phyloP scores from a whole-genome alignment of 37 sponge, comb jelly and placozoan species.

The Dysidea cf. avara region DNA sequence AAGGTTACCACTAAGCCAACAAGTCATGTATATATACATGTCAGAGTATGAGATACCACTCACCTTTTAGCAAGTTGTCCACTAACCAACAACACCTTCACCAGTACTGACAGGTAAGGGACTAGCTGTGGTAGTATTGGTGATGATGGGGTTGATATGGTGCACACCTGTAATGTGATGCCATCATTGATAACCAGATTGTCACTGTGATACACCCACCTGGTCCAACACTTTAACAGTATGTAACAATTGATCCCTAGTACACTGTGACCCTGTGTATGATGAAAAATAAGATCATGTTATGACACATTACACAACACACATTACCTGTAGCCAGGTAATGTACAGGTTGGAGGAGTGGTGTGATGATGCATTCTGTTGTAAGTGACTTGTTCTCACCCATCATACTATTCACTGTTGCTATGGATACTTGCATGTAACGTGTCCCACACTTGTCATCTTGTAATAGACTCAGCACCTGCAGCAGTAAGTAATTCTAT shows the following conservation, averaged over 20 bases:
- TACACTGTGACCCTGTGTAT: no score
- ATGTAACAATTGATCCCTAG: no score
- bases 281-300: no score
- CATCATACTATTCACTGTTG: slow-evolving; percentile 46
- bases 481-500: not conserved
- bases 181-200: not conserved
- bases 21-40: no score
- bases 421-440: slow-evolving; percentile 34
- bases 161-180: not conserved
- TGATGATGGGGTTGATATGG: slow-evolving; percentile 30
- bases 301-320: no score
- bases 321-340: slow-evolving; percentile 31
- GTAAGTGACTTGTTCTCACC: slow-evolving; percentile 15
- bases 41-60: no score
- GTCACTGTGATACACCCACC: not conserved
- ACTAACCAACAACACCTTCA: slow-evolving; percentile 33
- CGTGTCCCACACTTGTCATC: slow-evolving; percentile 9
- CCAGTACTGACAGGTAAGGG: slow-evolving; percentile 43
- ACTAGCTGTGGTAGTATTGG: slow-evolving; percentile 4
- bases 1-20: no score
- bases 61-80: no score
- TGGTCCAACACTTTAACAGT: no score
- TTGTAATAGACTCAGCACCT: slow-evolving; percentile 31
- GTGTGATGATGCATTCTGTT: slow-evolving; percentile 15
- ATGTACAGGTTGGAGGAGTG: slow-evolving; percentile 15